Base-by-base conservation (phyloP, 1,140 invertebrate genomes). In the Xylocopa sonorina region DNA sequence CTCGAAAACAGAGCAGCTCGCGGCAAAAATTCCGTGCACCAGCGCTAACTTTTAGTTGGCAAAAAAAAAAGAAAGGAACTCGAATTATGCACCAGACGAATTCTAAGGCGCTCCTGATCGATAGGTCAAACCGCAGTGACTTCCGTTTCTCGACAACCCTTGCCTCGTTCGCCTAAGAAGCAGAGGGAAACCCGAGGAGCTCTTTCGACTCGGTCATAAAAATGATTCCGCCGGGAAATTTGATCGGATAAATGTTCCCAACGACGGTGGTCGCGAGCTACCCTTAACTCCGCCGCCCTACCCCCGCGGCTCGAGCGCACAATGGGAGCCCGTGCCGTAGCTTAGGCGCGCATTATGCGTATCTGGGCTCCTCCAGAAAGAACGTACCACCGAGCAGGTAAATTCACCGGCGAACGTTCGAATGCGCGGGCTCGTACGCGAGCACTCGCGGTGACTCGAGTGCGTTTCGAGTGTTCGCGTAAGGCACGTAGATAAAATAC, bases 401-500 rank as follows among this genome's bases (percentile, higher is more conserved):
- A 80, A 87, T 81, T 77, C 82, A 83, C 64, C 69, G 58, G 32
- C 71, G 60, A 67, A 80, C 81, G 57, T 85, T 86, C 84, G 84
- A 82, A 81, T 86, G 83, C 82, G 85, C 80, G 67, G n/a, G 78
- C 78, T 84, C 68, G 76, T 79, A 80, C 64, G 77, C 46, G 62
- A 78, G 77, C 62, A 79, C 67, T 82, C 67, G 75, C 63, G 57
- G 64, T 60, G 82, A 81, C 84, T 87, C 83, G 84, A 89, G 87
- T 89, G 80, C 78, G 82, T 83, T 87, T 87, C 66, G 85, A 88
- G 85, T 87, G 85, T 83, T 88, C 83, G 78, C 84, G 81, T 85
- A 86, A 87, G 86, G 86, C 83, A 87, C 87, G 88, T 89, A 86
- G 86, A 87, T 84, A 87, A 88, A 87, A 89, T 87, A 88, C 87